Conservation (phyloP, 2,113 vertebrate species). For the Dromiciops gliroides region DNA sequence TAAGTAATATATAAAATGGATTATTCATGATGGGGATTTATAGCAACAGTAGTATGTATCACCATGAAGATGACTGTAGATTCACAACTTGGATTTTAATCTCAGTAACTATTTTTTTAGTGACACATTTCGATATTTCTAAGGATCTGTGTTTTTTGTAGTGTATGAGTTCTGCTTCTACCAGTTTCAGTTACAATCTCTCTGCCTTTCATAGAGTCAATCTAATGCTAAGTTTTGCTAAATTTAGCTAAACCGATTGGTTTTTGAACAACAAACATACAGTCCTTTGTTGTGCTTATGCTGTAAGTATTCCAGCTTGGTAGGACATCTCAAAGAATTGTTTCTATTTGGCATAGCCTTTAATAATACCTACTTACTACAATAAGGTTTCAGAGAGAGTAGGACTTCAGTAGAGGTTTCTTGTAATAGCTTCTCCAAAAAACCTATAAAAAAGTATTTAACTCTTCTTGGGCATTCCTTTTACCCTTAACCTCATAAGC, state of each 20-base stretch:
- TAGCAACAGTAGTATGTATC: not conserved
- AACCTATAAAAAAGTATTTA: not conserved
- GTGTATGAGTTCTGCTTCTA: not conserved
- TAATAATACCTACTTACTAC: not conserved
- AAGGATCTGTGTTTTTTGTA: not conserved
- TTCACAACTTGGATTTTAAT: not conserved
- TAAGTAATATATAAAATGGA: conserved; percentile 49
- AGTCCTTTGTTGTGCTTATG: not conserved
- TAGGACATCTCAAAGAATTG: not conserved
- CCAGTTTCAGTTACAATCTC: not conserved
- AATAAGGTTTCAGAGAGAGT: not conserved
- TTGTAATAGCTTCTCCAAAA: not conserved
- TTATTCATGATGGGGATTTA: conserved; percentile 9
- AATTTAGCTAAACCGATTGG: not conserved
- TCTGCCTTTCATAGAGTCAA: not conserved
- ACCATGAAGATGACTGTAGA: not conserved
- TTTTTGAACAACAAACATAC: not conserved
- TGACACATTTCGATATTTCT: not conserved
- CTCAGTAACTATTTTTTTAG: not conserved
- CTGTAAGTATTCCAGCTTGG: not conserved
- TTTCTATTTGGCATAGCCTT: not conserved
- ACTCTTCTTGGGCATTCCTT: not conserved
- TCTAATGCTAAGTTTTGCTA: not conserved
- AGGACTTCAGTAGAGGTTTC: not conserved
- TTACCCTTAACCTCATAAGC: not conserved